Evolutionary conservation across 2,113 vertebrate species (phyloP).

Genomic region (Kryptolebias marmoratus): DNA sequence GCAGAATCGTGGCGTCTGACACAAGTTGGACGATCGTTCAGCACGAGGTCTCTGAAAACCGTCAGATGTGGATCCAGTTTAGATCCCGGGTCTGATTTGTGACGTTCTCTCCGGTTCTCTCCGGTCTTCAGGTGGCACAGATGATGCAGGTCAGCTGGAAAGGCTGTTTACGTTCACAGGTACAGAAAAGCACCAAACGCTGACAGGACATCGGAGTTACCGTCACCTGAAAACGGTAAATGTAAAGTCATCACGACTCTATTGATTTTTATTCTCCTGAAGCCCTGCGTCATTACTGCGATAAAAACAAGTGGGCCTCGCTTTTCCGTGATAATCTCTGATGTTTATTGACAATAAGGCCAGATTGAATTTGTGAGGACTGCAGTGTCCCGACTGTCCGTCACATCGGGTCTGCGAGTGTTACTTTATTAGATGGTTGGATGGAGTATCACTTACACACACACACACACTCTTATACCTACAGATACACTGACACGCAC

Average conservation of each 20-base stretch:
- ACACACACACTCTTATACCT: not conserved
- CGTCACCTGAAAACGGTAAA: too few relatives aligned
- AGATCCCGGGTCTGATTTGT: too few relatives aligned
- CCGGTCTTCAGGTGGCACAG: too few relatives aligned
- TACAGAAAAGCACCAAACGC: too few relatives aligned
- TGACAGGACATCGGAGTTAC: too few relatives aligned
- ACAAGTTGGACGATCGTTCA: too few relatives aligned
- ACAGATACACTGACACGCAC: constrained; percentile 3
- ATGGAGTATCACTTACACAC: constrained; percentile 13
- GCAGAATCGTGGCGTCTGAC: too few relatives aligned
- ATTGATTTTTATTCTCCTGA: constrained; percentile 71
- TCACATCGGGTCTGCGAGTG: constrained; percentile 18
- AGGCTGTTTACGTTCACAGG: too few relatives aligned
- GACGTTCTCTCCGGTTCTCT: too few relatives aligned
- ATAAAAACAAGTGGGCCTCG: constrained; percentile 43
- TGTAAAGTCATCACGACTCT: not conserved
- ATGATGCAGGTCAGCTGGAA: too few relatives aligned
- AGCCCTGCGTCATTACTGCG: constrained; percentile 58
- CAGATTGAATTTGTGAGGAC: constrained; percentile 67
- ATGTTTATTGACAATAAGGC: constrained; percentile 71
- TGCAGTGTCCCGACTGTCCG: constrained; percentile 38
- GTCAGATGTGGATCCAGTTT: too few relatives aligned
- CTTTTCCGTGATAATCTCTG: constrained; percentile 61
- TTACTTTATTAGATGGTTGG: constrained; percentile 62
- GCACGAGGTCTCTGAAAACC: too few relatives aligned